phyloP scores from a whole-genome alignment of 2,797 vertebrate genomes.

The Morus bassanus region DNA sequence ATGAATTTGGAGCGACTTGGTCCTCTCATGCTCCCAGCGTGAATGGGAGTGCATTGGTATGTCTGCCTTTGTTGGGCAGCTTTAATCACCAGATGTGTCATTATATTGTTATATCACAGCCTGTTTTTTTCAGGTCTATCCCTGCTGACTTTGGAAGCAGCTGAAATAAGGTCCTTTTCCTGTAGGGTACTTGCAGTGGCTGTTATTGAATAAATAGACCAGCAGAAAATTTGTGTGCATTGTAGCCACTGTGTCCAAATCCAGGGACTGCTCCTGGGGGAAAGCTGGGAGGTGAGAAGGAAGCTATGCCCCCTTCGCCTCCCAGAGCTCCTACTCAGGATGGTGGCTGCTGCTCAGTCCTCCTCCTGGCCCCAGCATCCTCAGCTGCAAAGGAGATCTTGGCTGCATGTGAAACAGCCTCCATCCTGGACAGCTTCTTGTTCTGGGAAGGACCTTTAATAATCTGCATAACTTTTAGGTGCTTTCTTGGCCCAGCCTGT shows the following conservation, averaged over 20 bases:
- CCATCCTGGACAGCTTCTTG: neutral
- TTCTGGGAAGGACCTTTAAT: neutral
- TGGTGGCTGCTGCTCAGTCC: neutral
- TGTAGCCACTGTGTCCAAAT: accelerated
- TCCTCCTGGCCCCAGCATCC: neutral
- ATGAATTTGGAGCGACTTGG: neutral
- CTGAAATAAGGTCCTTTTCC: neutral
- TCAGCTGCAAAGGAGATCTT: neutral
- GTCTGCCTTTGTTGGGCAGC: neutral
- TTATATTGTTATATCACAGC: neutral
- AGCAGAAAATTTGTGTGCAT: neutral
- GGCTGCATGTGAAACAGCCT: neutral
- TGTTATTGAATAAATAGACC: neutral
- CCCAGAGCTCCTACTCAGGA: neutral
- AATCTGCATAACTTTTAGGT: neutral
- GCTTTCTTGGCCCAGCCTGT: neutral
- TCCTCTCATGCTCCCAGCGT: accelerated
- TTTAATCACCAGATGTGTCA: neutral
- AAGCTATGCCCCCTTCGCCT: neutral
- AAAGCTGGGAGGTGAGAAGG: neutral
- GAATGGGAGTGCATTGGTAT: accelerated
- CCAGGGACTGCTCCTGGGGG: neutral
- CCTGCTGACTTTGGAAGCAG: neutral
- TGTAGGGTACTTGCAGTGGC: neutral
- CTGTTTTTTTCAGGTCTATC: neutral